Conservation (phyloP, 2,797 vertebrate species). For the Peromyscus eremicus region DNA sequence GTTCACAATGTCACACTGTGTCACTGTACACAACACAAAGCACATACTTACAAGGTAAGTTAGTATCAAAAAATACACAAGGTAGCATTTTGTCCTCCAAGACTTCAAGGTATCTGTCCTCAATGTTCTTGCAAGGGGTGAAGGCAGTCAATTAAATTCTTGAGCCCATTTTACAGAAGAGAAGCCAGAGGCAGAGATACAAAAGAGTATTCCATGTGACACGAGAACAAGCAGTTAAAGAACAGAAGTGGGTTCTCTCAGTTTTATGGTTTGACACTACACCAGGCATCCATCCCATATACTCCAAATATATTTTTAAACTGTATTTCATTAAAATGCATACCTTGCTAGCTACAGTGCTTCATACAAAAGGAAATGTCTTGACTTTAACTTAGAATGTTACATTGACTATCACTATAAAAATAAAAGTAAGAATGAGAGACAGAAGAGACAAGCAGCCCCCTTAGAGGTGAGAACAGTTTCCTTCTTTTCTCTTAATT, state of each 20-base stretch:
- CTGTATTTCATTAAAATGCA: slow-evolving; percentile 53
- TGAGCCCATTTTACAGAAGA: slow-evolving; percentile 77
- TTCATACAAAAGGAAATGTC: slow-evolving; percentile 54
- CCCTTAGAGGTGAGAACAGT: background rate
- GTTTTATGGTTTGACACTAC: slow-evolving; percentile 45
- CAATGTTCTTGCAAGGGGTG: slow-evolving; percentile 74
- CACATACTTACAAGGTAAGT: slow-evolving; percentile 78
- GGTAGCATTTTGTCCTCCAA: slow-evolving; percentile 78
- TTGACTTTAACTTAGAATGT: slow-evolving; percentile 38
- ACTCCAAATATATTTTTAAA: slow-evolving; percentile 23
- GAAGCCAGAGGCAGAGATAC: slow-evolving; percentile 73
- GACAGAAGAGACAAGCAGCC: slow-evolving; percentile 22
- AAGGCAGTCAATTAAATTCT: slow-evolving; percentile 71
- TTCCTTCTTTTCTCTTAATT: background rate
- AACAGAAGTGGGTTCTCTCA: slow-evolving; percentile 39
- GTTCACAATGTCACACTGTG: slow-evolving; percentile 41
- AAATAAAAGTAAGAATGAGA: slow-evolving; percentile 36
- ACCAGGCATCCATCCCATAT: slow-evolving; percentile 44
- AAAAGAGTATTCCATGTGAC: slow-evolving; percentile 61
- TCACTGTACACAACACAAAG: slow-evolving; percentile 51
- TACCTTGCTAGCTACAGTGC: slow-evolving; percentile 20
- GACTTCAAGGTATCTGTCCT: slow-evolving; percentile 72
- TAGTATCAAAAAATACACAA: slow-evolving; percentile 80
- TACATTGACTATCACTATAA: slow-evolving; percentile 51
- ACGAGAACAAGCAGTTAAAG: slow-evolving; percentile 65